Base-by-base conservation (phyloP, 2,797 vertebrate species). In the Sebastes paucispinis region DNA sequence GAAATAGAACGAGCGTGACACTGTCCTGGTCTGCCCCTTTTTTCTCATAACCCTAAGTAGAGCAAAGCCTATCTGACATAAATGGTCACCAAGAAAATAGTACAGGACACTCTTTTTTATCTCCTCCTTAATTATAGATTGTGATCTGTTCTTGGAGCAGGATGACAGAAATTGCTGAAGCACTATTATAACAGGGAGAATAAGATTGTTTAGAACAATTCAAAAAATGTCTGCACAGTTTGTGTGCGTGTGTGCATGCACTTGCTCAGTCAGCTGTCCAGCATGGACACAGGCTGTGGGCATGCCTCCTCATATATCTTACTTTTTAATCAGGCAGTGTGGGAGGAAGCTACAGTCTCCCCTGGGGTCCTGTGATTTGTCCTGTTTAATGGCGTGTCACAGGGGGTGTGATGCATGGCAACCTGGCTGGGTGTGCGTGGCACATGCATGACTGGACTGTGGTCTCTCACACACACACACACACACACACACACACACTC, bases 321-420 rank as follows among this genome's bases (percentile, higher is more conserved):
- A 64, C 69, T 90, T 92, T 93, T 93, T 91, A 93, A 92, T 91
- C 87, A 83, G 82, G 70, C 80, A 27, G 79, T 73, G 77, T 86
- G 73, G 73, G 81, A 79, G 73, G 89, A 87, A 82, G 79, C 75
- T 57, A 22, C 59, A 7, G 1, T 85, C 65, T 90, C 78, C 79
- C 75, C 55, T 43, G 79, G 84, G 73, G 79, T 86, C 36, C 67
- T 75, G 85, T 91, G 89, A 93, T 93, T 93, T 89, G 91, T 93
- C 85, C 85, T 82, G 84, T 80, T 92, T 90, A 91, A 91, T 91
- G 82, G 81, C 8, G 58, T 93, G 89, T 90, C 88, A 55, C 75
- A 71, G 77, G 57, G 47, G 76, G 79, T 54, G 70, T 91, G 88
- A 93, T 90, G 80, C 88, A 91, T 82, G 60, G 83, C 80, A 83